Evolutionary conservation across 2,113 vertebrate genomes (phyloP).

Genomic region (Siphamia tubifer): DNA sequence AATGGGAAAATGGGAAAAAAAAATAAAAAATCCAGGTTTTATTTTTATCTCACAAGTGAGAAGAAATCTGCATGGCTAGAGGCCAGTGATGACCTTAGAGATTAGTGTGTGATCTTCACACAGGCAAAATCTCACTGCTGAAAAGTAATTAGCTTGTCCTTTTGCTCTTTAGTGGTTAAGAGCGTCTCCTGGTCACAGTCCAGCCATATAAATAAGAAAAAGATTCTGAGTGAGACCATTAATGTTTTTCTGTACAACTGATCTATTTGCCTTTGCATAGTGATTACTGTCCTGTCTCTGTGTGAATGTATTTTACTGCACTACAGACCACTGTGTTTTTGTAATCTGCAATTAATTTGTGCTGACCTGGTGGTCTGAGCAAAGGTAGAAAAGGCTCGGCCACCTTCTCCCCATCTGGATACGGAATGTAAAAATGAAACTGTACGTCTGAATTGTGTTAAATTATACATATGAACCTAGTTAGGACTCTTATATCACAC

Average conservation of each 20-base stretch:
- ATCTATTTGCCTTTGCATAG: not conserved
- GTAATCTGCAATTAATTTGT: slow-evolving; percentile 39
- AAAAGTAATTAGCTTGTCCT: slow-evolving; percentile 21
- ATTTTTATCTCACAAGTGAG: slow-evolving; percentile 14
- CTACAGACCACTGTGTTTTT: not conserved
- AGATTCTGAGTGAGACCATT: not conserved
- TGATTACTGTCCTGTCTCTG: not conserved
- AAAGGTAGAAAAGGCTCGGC: slow-evolving; percentile 7
- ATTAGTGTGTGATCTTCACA: not conserved
- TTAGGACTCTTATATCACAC: not conserved
- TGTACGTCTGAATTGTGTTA: slow-evolving; percentile 20
- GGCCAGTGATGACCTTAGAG: not conserved
- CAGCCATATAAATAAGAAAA: not conserved
- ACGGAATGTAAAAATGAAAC: slow-evolving; percentile 5
- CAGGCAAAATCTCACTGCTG: not conserved
- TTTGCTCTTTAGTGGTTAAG: not conserved
- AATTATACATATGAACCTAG: slow-evolving; percentile 25
- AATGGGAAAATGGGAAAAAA: too few relatives aligned
- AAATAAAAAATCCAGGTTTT: too few relatives aligned
- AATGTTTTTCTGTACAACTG: not conserved
- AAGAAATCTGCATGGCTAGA: not conserved
- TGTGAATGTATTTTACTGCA: slow-evolving; percentile 2
- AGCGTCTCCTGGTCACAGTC: not conserved
- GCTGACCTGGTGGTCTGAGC: slow-evolving; percentile 20
- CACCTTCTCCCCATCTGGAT: not conserved